Evolutionary conservation across 2,113 vertebrate genomes (phyloP), one percentile per base, ranked within the genome.

Genomic region (Paradisaea rubra): DNA sequence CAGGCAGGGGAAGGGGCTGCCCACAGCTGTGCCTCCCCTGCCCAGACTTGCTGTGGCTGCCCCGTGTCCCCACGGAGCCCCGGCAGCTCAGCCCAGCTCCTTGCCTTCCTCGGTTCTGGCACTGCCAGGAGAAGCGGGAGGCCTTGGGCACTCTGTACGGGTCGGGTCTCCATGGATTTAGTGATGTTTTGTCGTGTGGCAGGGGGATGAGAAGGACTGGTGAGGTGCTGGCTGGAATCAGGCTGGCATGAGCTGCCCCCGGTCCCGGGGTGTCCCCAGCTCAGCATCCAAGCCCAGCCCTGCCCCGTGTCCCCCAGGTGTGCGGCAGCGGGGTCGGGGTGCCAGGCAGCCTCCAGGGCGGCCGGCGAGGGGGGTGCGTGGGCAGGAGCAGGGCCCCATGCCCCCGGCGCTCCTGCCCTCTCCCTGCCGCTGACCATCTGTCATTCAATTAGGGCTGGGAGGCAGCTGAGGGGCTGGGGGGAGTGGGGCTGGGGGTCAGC

Each of bases 391-490:
- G 82, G 82, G 82, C 82, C 82, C 52, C 82, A 76, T 66, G 82
- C 82, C 82, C 82, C 82, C 71, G 82, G 82, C 71, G 81, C 83
- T 95, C 83, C 86, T 88, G 94, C 83, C 96, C 94, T 97, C 96
- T 96, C 93, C 86, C 95, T 89, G 95, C 97, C 97, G 97, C 97
- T 97, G 97, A 97, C 98, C 98, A 98, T 98, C 98, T 98, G 98
- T 98, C 98, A 98, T 98, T 98, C 98, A 98, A 98, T 98, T 98
- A 98, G 97, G 97, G 97, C 97, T 96, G 97, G 96, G 95, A 97
- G 98, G 97, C 98, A 98, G 98, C 97, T 97, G 97, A 98, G 96
- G 97, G 97, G 94, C 86, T 69, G 94, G 56, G 95, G 89, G 84
- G 84, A 92, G 87, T 0, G 10, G 97, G 98, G 97, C 97, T 94